Evolutionary conservation across 2,797 vertebrate genomes (phyloP).

Genomic region (Ceryle rudis): DNA sequence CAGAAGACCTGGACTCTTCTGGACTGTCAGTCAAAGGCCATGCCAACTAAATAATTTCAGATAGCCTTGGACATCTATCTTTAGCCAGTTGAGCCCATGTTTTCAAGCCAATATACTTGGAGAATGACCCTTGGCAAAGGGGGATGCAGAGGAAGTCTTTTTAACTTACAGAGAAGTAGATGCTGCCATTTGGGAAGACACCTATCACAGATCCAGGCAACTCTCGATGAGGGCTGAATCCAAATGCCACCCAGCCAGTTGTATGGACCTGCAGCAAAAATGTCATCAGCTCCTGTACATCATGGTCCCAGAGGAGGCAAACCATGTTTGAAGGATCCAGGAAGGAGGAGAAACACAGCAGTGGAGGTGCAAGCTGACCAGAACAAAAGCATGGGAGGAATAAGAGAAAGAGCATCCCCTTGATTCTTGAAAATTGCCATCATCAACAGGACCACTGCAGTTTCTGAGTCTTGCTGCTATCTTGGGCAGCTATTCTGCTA

Average conservation of each 20-base stretch:
- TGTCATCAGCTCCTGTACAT: constrained; percentile 72
- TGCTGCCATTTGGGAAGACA: constrained; percentile 61
- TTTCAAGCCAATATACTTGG: neutral
- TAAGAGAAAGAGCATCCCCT: constrained; percentile 42
- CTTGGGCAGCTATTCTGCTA: neutral
- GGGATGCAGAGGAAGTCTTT: neutral
- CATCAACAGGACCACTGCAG: neutral
- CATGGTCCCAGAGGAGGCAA: constrained; percentile 81
- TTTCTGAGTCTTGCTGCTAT: neutral
- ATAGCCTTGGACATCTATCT: neutral
- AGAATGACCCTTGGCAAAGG: neutral
- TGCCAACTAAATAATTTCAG: neutral
- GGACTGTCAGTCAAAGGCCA: neutral
- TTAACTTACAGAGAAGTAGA: constrained; percentile 83
- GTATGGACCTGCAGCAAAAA: constrained; percentile 80
- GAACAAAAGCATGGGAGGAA: constrained; percentile 10
- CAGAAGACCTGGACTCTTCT: neutral
- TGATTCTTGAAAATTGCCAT: neutral
- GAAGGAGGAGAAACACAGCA: constrained; percentile 76
- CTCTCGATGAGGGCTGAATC: constrained; percentile 76
- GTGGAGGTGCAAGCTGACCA: neutral
- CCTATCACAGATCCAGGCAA: constrained; percentile 79
- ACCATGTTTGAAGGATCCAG: constrained; percentile 72
- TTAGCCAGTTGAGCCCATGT: neutral
- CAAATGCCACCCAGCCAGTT: constrained; percentile 83